These are phyloP conservation scores for Macropodus opercularis DNA, from an alignment of 2,797 vertebrate species.

Conservation along the genomic window DNA sequence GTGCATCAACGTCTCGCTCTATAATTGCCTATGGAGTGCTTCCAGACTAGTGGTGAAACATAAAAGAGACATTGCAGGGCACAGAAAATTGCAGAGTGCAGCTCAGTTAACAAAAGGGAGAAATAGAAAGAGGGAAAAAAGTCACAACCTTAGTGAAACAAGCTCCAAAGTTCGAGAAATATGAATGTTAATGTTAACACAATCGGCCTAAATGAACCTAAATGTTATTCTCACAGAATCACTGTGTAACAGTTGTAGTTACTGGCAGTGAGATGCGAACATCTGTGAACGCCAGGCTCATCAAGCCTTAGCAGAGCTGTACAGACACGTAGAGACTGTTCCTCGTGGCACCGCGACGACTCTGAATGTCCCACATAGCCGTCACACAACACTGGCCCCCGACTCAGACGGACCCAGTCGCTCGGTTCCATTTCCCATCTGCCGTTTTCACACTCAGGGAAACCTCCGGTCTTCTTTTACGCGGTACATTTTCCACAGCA, in stretches of 20 bases:
- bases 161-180: background rate
- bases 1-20: constrained; percentile 60
- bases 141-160: constrained; percentile 24
- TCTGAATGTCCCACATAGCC: background rate
- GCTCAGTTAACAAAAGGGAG: constrained; percentile 35
- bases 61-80: constrained; percentile 40
- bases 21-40: constrained; percentile 50
- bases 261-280: too few species aligned
- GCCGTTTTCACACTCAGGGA: background rate
- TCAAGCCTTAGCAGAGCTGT: constrained; percentile 2
- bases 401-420: constrained; percentile 49
- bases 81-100: constrained; percentile 49
- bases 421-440: background rate
- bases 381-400: constrained; percentile 7
- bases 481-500: background rate
- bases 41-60: constrained; percentile 59
- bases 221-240: background rate
- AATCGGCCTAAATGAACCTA: constrained; percentile 4
- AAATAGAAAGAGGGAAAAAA: constrained; percentile 8
- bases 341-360: too few species aligned
- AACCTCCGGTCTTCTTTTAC: background rate
- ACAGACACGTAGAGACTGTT: background rate
- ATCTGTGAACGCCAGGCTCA: background rate
- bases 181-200: background rate
- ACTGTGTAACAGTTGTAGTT: background rate